Conservation (phyloP, 1,140 invertebrate species). For the Hylyphantes graminicola region DNA sequence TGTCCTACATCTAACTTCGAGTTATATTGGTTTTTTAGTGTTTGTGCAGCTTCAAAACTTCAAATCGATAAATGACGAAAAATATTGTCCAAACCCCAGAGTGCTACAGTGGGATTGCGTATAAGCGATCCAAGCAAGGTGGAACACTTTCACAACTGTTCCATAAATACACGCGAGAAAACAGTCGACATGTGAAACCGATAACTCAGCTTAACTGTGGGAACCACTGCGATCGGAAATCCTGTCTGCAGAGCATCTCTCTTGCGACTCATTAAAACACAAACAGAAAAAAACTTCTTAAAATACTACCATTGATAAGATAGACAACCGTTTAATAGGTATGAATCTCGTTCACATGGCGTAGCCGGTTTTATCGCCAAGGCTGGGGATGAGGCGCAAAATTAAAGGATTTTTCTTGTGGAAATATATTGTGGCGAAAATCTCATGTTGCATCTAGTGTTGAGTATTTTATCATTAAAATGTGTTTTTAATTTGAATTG, state of each 20-base stretch:
- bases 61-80: background rate
- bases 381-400: background rate
- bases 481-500: no score
- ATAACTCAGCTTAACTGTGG: constrained; percentile 54
- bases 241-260: constrained; percentile 46
- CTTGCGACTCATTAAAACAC: constrained; percentile 51
- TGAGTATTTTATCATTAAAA: no score
- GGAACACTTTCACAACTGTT: constrained; percentile 36
- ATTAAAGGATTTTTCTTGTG: no score
- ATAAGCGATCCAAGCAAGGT: no score
- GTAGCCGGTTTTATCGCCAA: background rate
- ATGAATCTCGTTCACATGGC: constrained; percentile 44
- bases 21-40: background rate
- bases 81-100: background rate
- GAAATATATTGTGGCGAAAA: background rate
- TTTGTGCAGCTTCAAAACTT: background rate
- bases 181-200: constrained; percentile 9
- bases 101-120: constrained; percentile 9
- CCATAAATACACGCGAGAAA: constrained; percentile 15
- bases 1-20: no score
- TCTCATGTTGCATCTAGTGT: no score
- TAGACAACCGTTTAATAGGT: constrained; percentile 53
- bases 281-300: constrained; percentile 12
- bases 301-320: constrained; percentile 24
- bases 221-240: constrained; percentile 51